Evolutionary conservation across 2,113 vertebrate genomes (phyloP), one percentile per base, ranked within the genome.

Genomic region (Trichechus manatus): DNA sequence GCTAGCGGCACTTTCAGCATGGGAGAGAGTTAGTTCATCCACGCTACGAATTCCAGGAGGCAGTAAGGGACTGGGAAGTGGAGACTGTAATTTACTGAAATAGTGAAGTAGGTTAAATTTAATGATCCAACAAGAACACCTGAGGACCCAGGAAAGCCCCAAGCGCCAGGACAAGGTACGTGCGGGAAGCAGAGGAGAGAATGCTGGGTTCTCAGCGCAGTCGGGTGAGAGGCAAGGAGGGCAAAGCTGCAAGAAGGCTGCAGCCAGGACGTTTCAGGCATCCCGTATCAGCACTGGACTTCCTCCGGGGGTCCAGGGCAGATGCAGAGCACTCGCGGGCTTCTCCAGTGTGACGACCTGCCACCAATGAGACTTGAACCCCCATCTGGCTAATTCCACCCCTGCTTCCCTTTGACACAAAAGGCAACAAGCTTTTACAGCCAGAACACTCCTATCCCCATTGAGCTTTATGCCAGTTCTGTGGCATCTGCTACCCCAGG

Each of bases 61-160:
- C 7, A 14, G 8, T 56, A 79, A 96, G 78, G 78, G 70, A 95
- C 66, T 61, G 33, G 7, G 78, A 91, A 95, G 20, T 29, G 6
- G 77, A 81, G 87, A 88, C 36, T 95, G 14, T 68, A 56, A 95
- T 42, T 93, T 92, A 81, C n/a, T 89, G 25, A 59, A 93, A 87
- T 80, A 78, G 6, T 77, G 25, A 93, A 39, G 31, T 47, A 64
- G 31, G 59, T 82, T 93, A 77, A 70, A 95, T 36, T 39, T 90
- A 94, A 88, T 63, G 15, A 81, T 36, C 84, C 10, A 88, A 95
- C 88, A 47, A n/a, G 97, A 96, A 92, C 25, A 47, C 56, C 80
- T 94, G 39, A 53, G 50, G 23, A 83, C 22, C 75, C 39, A 77
- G 23, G 59, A 84, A 92, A 79, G 31, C 87, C 75, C 42, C 36